Evolutionary conservation across 2,888 invertebrate genomes (phyloP), one percentile per base, ranked within the genome.

Genomic region (Diachrysia chrysitis): DNA sequence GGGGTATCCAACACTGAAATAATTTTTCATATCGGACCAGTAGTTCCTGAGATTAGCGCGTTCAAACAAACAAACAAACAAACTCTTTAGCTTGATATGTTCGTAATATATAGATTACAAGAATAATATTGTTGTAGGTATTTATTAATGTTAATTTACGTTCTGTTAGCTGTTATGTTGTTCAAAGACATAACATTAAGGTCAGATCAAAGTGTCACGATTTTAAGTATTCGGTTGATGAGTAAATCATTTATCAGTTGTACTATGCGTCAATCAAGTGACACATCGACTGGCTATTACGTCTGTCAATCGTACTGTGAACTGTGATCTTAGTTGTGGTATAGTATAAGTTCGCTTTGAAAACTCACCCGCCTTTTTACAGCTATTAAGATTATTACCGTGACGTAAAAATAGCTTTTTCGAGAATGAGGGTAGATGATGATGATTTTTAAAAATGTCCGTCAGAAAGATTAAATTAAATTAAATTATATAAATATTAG

Each of bases 201-300:
- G 46, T 57, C 46, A 54, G 23, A 46, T 48, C 51, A 3, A 63
- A 60, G 61, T 59, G 63, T 42, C 55, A 66, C 48, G 55, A 71
- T 64, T 32, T 23, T 0, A 75, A 63, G 29, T 51, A 74, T 71
- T 62, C 17, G 57, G 53, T n/a, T 42, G 60, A 62, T 67, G 63
- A 75, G 66, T 69, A 72, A 72, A 77, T 79, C 75, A 78, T 72
- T 78, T 72, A 72, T 58, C 79, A 51, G 21, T 17, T 32, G 21
- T 42, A 16, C 17, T 58, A 57, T 69, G 56, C 12, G 76, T 80
- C 66, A 80, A 66, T 80, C 66, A 64, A 23, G 29, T 75, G 58
- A 56, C 67, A n/a, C 14, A 19, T 16, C 23, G 58, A 68, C 60
- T 48, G 56, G 51, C 10, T 35, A 51, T n/a, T 62, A 35, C 59